Evolutionary conservation across 2,797 vertebrate genomes (phyloP).

Genomic region (Sebastolobus altivelis): DNA sequence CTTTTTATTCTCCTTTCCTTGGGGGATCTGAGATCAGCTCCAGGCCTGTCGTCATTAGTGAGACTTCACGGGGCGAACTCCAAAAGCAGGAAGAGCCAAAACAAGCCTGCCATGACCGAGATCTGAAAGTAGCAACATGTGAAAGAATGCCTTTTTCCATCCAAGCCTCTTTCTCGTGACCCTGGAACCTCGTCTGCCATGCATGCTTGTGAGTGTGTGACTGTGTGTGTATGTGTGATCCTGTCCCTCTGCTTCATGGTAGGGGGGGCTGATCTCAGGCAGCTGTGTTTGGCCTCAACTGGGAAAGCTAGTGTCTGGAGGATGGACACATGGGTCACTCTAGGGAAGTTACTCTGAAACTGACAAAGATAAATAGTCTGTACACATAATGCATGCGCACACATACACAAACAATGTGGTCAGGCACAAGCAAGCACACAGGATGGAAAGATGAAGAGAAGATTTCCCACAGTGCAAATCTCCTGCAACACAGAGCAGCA

Average conservation of each 20-base stretch:
- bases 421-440: constrained; percentile 8
- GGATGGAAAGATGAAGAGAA: background rate
- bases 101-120: constrained; percentile 75
- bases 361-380: constrained; percentile 23
- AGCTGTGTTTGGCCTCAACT: constrained; percentile 70
- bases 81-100: constrained; percentile 67
- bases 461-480: constrained; percentile 44
- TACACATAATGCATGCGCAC: background rate
- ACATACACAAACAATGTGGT: constrained; percentile 28
- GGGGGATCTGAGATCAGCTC: constrained; percentile 51
- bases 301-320: constrained; percentile 47
- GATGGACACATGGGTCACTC: constrained; percentile 35
- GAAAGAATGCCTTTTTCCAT: constrained; percentile 87
- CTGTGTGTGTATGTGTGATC: constrained; percentile 30
- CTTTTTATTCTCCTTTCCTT: constrained; percentile 34
- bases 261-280: constrained; percentile 55
- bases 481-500: constrained; percentile 18
- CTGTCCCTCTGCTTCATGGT: constrained; percentile 33
- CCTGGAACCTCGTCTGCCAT: constrained; percentile 57
- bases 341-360: constrained; percentile 11
- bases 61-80: constrained; percentile 62
- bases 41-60: constrained; percentile 54
- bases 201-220: constrained; percentile 19
- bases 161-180: constrained; percentile 81
- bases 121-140: constrained; percentile 85